Percentiles rank a stretch among this genome's conserved stretches.
phyloP scores from a whole-genome alignment of 1,140 invertebrate species.

The Anastrepha obliqua region DNA sequence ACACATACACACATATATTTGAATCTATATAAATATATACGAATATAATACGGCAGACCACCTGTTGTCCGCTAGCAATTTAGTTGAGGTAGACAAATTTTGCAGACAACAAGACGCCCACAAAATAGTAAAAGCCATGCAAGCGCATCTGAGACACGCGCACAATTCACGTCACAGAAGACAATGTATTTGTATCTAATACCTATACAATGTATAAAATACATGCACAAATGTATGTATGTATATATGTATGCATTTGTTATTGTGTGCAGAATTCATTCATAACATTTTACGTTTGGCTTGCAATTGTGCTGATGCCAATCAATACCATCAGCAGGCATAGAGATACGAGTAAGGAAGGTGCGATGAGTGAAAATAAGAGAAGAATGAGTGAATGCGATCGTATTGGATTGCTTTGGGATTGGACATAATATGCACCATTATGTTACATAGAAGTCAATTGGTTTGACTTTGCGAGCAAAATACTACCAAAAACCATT shows the following conservation, averaged over 20 bases:
- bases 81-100: conserved; percentile 35
- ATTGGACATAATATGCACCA: conserved; percentile 56
- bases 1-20: neutral
- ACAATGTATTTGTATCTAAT: conserved; percentile 8
- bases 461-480: conserved; percentile 59
- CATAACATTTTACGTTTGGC: conserved; percentile 40
- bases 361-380: neutral
- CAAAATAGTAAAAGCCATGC: conserved; percentile 43
- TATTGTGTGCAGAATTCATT: conserved; percentile 40
- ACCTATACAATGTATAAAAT: neutral
- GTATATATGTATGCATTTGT: neutral
- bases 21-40: too few species aligned
- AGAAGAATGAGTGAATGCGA: conserved; percentile 31
- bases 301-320: conserved; percentile 59
- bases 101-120: conserved; percentile 57
- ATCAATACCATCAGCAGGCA: neutral
- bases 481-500: conserved; percentile 20
- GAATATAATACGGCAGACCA: neutral
- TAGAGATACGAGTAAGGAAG: neutral
- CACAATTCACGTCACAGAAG: conserved; percentile 5
- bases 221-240: neutral
- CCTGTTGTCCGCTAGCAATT: conserved; percentile 33
- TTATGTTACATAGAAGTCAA: conserved; percentile 67
- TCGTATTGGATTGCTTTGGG: conserved; percentile 59
- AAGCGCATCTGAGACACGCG: conserved; percentile 39